Evolutionary conservation across 2,888 invertebrate genomes (phyloP).

Genomic region (Carabus problematicus): DNA sequence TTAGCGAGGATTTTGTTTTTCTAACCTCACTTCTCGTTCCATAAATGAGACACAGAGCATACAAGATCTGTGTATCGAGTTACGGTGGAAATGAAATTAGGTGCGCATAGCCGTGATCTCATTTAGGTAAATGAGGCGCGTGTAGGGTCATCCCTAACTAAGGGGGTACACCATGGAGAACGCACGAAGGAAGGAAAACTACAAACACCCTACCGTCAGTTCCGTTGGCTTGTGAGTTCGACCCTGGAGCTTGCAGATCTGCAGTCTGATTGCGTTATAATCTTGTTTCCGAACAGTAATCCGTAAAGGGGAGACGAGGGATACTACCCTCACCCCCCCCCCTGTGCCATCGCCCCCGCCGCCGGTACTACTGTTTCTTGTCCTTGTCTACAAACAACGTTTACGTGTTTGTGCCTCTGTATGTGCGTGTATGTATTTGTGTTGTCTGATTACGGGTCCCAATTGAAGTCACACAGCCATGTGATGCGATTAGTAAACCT

Average conservation of each 20-base stretch:
- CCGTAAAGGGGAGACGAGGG: constrained; percentile 47
- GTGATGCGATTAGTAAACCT: constrained; percentile 59
- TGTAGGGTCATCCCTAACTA: constrained; percentile 12
- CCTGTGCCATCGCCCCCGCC: too few relatives aligned
- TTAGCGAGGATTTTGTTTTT: not conserved
- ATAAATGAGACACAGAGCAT: not conserved
- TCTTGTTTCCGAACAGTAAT: constrained; percentile 53
- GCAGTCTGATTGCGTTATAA: constrained; percentile 52
- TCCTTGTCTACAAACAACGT: not conserved
- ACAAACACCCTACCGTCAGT: not conserved
- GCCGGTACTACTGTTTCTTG: not conserved
- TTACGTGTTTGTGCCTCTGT: not conserved
- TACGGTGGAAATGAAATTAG: constrained; percentile 37
- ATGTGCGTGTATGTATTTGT: not conserved
- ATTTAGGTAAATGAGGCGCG: constrained; percentile 42
- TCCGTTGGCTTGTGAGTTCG: not conserved
- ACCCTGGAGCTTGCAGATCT: constrained; percentile 28
- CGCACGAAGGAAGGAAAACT: not conserved
- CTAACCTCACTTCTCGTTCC: not conserved
- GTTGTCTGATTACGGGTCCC: constrained; percentile 24
- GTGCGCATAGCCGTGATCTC: constrained; percentile 33
- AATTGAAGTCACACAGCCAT: constrained; percentile 53
- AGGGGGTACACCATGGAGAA: not conserved
- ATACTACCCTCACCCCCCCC: not conserved
- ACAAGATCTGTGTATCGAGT: not conserved